phyloP scores from a whole-genome alignment of 37 sponge, comb jelly and placozoan species.

The Halichondria panicea region DNA sequence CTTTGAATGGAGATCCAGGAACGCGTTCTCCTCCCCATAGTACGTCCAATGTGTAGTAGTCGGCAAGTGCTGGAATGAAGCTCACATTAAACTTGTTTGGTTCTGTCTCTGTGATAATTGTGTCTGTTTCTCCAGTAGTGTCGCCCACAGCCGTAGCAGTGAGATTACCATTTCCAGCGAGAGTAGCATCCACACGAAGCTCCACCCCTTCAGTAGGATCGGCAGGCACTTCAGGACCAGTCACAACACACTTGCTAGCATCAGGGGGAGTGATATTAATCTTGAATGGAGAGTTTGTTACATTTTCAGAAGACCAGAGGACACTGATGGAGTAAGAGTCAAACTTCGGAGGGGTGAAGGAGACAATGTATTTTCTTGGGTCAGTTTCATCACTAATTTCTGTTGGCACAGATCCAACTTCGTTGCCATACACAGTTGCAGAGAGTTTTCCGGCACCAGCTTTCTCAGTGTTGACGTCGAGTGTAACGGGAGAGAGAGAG shows the following conservation, averaged over 20 bases:
- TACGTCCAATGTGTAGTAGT: constrained; percentile 49
- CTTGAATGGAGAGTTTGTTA: constrained; percentile 54
- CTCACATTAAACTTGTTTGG: constrained; percentile 30
- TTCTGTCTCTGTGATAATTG: constrained; percentile 28
- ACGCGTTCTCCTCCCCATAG: constrained; percentile 41
- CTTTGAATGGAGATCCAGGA: constrained; percentile 63
- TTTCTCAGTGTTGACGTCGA: constrained; percentile 30
- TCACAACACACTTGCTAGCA: constrained; percentile 47
- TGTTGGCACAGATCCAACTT: constrained; percentile 42
- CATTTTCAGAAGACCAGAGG: constrained; percentile 48
- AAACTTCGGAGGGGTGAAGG: constrained; percentile 42
- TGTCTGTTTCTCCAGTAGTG: constrained; percentile 10
- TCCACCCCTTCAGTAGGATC: constrained; percentile 15
- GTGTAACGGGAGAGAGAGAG: constrained; percentile 28
- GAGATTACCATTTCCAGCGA: constrained; percentile 66
- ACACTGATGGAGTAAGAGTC: constrained; percentile 62
- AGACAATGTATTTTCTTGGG: constrained; percentile 15
- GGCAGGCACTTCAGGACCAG: constrained; percentile 37
- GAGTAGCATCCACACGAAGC: constrained; percentile 41
- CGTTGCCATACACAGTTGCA: constrained; percentile 48
- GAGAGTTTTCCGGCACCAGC: constrained; percentile 70
- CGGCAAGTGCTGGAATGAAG: constrained; percentile 30
- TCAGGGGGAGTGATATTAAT: constrained; percentile 52
- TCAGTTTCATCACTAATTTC: constrained; percentile 5
- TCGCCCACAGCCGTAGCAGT: constrained; percentile 36